Percentiles rank a stretch among this genome's conserved stretches.
Conservation (phyloP, 1,140 invertebrate species). For the Hycleus cichorii region DNA sequence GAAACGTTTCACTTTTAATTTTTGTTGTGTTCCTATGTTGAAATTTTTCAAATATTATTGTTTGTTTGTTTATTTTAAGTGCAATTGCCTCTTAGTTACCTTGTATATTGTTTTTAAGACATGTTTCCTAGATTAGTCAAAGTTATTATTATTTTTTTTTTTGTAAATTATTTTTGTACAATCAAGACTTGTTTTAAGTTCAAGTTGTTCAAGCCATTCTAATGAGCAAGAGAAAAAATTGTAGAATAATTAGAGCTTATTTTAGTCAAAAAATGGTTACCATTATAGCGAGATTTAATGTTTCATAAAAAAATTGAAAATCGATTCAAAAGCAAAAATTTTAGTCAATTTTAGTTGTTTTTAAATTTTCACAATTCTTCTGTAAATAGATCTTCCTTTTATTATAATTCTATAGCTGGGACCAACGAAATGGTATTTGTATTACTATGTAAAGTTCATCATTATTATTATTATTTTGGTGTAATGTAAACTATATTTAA, state of each 20-base stretch:
- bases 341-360: constrained; percentile 22
- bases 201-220: constrained; percentile 9
- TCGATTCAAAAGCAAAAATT: constrained; percentile 5
- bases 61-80: constrained; percentile 16
- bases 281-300: constrained; percentile 7
- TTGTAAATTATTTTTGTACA: constrained; percentile 14
- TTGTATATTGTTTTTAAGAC: constrained; percentile 2
- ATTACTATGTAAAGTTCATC: constrained; percentile 8
- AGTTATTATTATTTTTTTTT: constrained; percentile 18
- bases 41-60: neutral
- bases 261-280: constrained; percentile 35
- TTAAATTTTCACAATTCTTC: constrained; percentile 7
- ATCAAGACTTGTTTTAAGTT: constrained; percentile 16
- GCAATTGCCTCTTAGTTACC: constrained; percentile 24
- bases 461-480: constrained; percentile 11
- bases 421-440: constrained; percentile 20
- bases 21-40: constrained; percentile 23
- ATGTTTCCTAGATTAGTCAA: constrained; percentile 8
- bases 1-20: neutral
- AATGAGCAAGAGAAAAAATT: neutral
- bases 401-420: constrained; percentile 1
- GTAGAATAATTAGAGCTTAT: constrained; percentile 11
- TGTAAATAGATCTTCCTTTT: no score
- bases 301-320: no score
- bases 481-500: constrained; percentile 19